These are phyloP conservation scores for Oeneis ivallda DNA, from an alignment of 2,888 invertebrate species.

Conservation along the genomic window DNA sequence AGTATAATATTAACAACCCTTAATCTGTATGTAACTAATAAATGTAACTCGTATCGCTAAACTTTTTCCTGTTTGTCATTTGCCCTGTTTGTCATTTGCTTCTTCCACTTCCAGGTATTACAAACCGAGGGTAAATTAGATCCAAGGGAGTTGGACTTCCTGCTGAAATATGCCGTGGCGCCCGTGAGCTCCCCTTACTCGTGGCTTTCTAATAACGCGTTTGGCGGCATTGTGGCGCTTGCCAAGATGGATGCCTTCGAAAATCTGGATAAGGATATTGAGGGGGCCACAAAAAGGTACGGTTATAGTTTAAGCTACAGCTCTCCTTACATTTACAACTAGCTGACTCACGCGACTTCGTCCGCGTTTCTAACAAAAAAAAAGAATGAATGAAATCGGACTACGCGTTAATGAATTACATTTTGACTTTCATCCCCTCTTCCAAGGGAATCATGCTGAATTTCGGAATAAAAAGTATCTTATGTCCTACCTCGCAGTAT, in stretches of 20 bases:
- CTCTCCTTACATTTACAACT: too few species aligned
- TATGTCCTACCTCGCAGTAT: too few species aligned
- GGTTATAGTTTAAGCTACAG: too few species aligned
- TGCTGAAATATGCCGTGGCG: constrained; percentile 91
- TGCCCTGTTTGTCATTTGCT: not conserved
- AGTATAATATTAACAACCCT: not conserved
- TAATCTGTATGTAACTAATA: not conserved
- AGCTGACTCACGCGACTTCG: too few species aligned
- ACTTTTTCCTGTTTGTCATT: not conserved
- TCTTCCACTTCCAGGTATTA: constrained; percentile 55
- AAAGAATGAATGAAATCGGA: too few species aligned
- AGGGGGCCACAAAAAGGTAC: constrained; percentile 90
- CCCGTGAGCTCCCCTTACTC: constrained; percentile 89
- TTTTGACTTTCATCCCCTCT: too few species aligned
- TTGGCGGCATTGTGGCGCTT: constrained; percentile 92
- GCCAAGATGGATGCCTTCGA: constrained; percentile 89
- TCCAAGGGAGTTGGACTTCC: constrained; percentile 90
- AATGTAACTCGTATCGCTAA: too few species aligned
- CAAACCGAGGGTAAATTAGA: constrained; percentile 85
- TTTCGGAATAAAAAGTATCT: too few species aligned
- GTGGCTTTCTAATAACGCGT: constrained; percentile 88
- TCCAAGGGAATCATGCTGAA: too few species aligned
- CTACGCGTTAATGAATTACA: too few species aligned
- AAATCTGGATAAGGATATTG: constrained; percentile 94
- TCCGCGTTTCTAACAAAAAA: too few species aligned